Percentiles rank a stretch among this genome's conserved stretches.
Evolutionary conservation across 2,888 invertebrate genomes (phyloP).

Genomic region (Lepidocyrtinus sp.): DNA sequence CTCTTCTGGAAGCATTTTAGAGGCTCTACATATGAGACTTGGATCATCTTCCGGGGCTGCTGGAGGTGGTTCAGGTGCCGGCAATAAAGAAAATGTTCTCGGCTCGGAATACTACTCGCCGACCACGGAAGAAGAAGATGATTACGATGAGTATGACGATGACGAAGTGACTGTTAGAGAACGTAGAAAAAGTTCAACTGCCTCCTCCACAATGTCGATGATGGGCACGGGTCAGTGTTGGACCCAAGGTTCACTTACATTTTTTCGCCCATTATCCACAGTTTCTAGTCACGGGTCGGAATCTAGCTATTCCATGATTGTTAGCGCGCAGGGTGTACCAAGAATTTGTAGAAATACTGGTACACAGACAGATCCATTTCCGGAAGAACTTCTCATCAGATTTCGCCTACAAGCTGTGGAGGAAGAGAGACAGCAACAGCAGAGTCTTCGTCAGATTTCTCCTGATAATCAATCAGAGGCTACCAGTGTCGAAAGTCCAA

Average conservation of each 20-base stretch:
- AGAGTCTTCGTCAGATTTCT: conserved; percentile 37
- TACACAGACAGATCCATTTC: conserved; percentile 68
- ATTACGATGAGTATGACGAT: conserved; percentile 70
- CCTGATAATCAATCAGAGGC: conserved; percentile 51
- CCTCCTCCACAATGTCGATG: conserved; percentile 65
- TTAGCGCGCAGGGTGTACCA: conserved; percentile 44
- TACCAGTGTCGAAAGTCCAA: conserved; percentile 37
- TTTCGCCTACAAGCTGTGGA: conserved; percentile 65
- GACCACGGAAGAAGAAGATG: conserved; percentile 78
- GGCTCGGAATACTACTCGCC: conserved; percentile 66
- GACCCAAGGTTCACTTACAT: conserved; percentile 50
- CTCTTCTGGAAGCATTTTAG: conserved; percentile 48
- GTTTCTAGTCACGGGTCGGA: conserved; percentile 58
- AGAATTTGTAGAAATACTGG: conserved; percentile 64
- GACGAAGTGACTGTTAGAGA: conserved; percentile 67
- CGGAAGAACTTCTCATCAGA: conserved; percentile 64
- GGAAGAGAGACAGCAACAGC: conserved; percentile 62
- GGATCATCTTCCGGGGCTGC: conserved; percentile 21
- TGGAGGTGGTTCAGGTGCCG: neutral
- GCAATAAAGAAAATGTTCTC: conserved; percentile 28
- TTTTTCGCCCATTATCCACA: conserved; percentile 56
- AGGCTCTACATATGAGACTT: conserved; percentile 36
- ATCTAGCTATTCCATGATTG: conserved; percentile 57
- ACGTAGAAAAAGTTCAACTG: conserved; percentile 64
- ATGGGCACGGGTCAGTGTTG: conserved; percentile 51